Conservation (phyloP, 2,888 invertebrate genomes). For the Marronus borbonicus region DNA sequence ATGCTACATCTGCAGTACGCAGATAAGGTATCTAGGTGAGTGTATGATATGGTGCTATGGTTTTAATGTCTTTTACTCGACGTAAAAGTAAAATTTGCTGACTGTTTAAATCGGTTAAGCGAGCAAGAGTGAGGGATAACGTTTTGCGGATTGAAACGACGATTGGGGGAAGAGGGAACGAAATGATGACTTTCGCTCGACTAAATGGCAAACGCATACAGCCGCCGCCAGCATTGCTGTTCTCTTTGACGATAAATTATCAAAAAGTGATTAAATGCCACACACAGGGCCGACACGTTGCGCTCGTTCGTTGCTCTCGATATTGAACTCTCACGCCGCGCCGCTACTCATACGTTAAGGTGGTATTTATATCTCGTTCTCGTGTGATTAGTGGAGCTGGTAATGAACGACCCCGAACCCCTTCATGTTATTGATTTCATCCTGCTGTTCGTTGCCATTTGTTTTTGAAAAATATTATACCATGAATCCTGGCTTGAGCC, state of each 20-base stretch:
- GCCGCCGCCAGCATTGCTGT: background rate
- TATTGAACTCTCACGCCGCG: background rate
- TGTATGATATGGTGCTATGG: background rate
- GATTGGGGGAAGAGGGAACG: background rate
- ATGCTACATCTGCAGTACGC: conserved; percentile 48
- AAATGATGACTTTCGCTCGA: background rate
- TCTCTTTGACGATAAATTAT: conserved; percentile 47
- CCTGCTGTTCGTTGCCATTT: background rate
- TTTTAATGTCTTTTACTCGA: background rate
- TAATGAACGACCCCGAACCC: conserved; percentile 24
- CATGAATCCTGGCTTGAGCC: no score
- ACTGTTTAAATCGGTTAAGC: conserved; percentile 8
- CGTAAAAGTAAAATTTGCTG: conserved; percentile 30
- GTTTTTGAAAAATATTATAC: no score
- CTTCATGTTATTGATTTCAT: background rate
- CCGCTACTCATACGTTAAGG: no score
- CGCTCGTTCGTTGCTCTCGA: background rate
- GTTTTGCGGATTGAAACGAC: background rate
- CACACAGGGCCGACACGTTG: conserved; percentile 20
- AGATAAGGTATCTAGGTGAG: conserved; percentile 47
- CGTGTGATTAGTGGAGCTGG: conserved; percentile 36
- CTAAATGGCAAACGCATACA: conserved; percentile 7
- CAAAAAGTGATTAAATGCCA: conserved; percentile 51
- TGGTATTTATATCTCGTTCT: conserved; percentile 11
- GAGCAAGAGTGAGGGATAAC: no score